A percentile compares a stretch with the other conserved stretches of the same genome.
Conservation (phyloP, 35 echinoderm and acorn worm genomes). For the Anneissia japonica region DNA sequence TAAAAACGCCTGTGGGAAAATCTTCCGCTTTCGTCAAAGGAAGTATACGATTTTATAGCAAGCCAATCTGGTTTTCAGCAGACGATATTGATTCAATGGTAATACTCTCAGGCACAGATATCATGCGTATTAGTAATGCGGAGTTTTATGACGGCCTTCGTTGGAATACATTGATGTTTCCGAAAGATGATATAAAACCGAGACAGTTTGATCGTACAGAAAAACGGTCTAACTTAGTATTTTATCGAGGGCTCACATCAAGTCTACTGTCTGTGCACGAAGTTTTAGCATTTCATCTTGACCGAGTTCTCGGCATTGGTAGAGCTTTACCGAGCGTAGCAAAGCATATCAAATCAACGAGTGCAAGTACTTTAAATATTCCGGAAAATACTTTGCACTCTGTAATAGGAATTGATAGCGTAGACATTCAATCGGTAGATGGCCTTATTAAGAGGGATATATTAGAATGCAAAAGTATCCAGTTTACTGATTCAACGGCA, state of each 20-base stretch:
- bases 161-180: not conserved
- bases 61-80: not conserved
- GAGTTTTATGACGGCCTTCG: not conserved
- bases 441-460: not conserved
- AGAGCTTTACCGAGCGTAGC: conserved; percentile 30
- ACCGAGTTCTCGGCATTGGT: conserved; percentile 62
- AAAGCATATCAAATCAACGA: not conserved
- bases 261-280: not conserved
- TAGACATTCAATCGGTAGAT: not conserved
- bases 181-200: not conserved
- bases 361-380: not conserved
- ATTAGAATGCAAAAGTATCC: not conserved
- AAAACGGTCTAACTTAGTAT: not conserved
- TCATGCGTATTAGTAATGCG: not conserved
- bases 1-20: not conserved
- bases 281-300: conserved; percentile 62
- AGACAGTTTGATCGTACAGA: not conserved
- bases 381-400: not conserved
- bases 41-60: not conserved
- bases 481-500: not conserved
- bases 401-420: not conserved
- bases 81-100: not conserved
- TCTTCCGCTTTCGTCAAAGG: not conserved
- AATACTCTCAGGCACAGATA: not conserved
- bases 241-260: not conserved